These are phyloP conservation scores for Turritopsis rubra DNA, from an alignment of 30 jellyfish, hydroid and myxozoan genomes.

Conservation along the genomic window DNA sequence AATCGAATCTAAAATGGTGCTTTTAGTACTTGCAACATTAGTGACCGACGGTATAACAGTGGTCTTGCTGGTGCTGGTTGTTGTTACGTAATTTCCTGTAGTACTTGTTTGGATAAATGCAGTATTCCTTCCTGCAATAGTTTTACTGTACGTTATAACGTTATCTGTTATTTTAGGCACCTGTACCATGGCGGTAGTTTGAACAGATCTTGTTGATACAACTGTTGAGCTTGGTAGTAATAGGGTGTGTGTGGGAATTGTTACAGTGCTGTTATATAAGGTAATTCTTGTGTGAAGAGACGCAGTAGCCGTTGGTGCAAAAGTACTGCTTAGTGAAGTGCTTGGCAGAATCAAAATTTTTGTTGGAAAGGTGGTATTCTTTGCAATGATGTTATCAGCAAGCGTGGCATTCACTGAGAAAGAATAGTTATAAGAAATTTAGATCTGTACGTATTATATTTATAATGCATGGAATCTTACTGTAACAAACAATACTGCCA, in stretches of 20 bases:
- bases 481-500: too few relatives aligned
- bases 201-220: not conserved
- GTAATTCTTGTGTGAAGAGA: not conserved
- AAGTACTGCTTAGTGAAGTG: not conserved
- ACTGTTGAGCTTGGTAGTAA: not conserved
- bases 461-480: not conserved
- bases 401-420: not conserved
- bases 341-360: not conserved
- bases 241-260: too few relatives aligned
- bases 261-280: too few relatives aligned
- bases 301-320: not conserved
- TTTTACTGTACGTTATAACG: not conserved
- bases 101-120: not conserved
- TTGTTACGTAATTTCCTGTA: not conserved
- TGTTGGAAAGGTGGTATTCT: not conserved
- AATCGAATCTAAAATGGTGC: not conserved
- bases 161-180: not conserved
- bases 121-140: not conserved
- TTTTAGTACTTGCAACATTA: not conserved
- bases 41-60: not conserved
- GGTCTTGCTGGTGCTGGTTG: not conserved
- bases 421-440: too few relatives aligned
- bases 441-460: not conserved
- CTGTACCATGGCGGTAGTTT: not conserved
- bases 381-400: not conserved